Percentiles rank a stretch among this genome's conserved stretches.
phyloP scores from a whole-genome alignment of 2,797 vertebrate species.

The Moxostoma hubbsi region DNA sequence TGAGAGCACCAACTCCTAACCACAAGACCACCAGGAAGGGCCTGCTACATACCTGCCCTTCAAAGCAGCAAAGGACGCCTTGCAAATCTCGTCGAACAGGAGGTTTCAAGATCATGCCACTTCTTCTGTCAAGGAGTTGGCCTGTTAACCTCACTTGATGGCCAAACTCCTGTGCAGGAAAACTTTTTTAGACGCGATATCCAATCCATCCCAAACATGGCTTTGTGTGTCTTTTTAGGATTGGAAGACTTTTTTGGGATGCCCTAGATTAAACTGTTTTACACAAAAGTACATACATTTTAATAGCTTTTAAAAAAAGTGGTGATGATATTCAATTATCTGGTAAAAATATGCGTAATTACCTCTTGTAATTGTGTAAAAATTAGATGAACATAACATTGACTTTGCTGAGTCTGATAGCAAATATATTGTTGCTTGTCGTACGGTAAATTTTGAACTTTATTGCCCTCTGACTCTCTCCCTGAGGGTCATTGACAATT shows the following conservation, averaged over 20 bases:
- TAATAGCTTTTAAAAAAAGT: neutral
- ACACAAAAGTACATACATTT: neutral
- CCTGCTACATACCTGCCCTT: no score
- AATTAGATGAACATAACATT: neutral
- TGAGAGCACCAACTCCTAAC: no score
- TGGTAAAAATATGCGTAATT: neutral
- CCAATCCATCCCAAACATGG: neutral
- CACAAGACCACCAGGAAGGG: no score
- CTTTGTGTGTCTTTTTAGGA: neutral
- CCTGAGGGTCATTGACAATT: neutral
- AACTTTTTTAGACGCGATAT: no score
- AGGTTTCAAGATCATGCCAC: neutral
- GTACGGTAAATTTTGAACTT: neutral
- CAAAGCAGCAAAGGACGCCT: no score
- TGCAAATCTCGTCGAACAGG: no score
- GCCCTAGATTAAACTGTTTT: neutral
- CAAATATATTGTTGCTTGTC: neutral
- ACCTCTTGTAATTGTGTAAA: neutral
- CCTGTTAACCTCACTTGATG: constrained; percentile 16
- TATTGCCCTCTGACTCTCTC: neutral
- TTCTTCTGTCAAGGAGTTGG: constrained; percentile 4
- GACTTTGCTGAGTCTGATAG: neutral
- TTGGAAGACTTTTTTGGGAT: neutral
- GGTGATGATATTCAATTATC: neutral
- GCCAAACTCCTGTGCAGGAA: constrained; percentile 9